Evolutionary conservation across 2,888 invertebrate genomes (phyloP).

Genomic region (Dexiosoma caninum): DNA sequence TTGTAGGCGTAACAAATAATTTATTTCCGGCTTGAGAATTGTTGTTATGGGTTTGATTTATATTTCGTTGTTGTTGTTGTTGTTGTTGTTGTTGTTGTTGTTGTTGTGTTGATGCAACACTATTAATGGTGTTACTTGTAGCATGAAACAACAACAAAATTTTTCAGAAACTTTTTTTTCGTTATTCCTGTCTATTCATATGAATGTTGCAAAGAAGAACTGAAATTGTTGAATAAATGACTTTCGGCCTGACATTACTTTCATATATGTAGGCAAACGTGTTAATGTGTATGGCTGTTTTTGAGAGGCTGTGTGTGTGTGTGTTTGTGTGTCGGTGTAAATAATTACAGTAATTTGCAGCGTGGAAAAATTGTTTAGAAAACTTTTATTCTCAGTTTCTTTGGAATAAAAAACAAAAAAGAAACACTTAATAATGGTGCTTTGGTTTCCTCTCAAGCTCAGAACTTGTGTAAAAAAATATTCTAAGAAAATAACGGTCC

Average conservation of each 20-base stretch:
- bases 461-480: no score
- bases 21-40: conserved; percentile 57
- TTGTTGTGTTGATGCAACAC: conserved; percentile 68
- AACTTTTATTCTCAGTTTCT: not conserved
- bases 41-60: conserved; percentile 18
- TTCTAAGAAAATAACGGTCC: conserved; percentile 30
- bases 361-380: conserved; percentile 21
- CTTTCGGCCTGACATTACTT: conserved; percentile 52
- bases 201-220: conserved; percentile 5
- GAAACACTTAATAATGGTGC: conserved; percentile 24
- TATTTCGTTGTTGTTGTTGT: conserved; percentile 60
- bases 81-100: conserved; percentile 57
- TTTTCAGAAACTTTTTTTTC: not conserved
- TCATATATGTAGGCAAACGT: not conserved
- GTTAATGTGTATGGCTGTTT: not conserved
- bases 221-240: conserved; percentile 32
- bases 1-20: conserved; percentile 62
- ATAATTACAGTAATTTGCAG: conserved; percentile 49
- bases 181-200: conserved; percentile 7
- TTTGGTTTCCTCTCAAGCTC: conserved; percentile 14
- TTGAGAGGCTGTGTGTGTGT: conserved; percentile 2
- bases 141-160: conserved; percentile 15
- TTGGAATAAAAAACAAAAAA: not conserved
- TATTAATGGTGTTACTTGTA: conserved; percentile 11
- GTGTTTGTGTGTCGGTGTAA: conserved; percentile 5